These are phyloP conservation scores for Onthophagus taurus DNA, from an alignment of 1,140 invertebrate genomes.

Conservation along the genomic window DNA sequence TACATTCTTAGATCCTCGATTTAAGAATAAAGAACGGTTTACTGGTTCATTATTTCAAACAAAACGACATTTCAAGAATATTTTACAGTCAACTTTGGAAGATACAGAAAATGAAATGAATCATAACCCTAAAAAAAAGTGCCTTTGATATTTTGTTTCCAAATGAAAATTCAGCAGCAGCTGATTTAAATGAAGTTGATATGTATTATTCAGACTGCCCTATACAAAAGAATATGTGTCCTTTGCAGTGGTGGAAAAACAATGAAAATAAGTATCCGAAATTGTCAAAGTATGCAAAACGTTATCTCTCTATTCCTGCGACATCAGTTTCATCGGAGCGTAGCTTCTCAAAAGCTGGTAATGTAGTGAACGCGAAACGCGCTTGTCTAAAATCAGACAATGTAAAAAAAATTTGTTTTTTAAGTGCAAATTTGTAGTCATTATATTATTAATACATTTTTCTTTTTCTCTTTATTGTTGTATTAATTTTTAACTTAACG, in stretches of 20 bases:
- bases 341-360: conserved; percentile 15
- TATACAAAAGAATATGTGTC: conserved; percentile 1
- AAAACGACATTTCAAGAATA: background rate
- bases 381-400: too few species aligned
- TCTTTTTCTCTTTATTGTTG: too few species aligned
- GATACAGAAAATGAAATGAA: background rate
- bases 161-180: background rate
- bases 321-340: conserved; percentile 19
- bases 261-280: conserved; percentile 13
- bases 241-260: conserved; percentile 14
- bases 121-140: background rate
- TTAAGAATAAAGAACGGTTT: background rate
- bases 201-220: background rate
- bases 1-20: conserved; percentile 1
- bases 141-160: background rate
- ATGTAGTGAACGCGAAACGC: too few species aligned
- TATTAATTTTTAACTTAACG: too few species aligned
- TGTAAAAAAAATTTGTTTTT: too few species aligned
- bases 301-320: conserved; percentile 15
- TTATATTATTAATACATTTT: too few species aligned
- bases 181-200: background rate
- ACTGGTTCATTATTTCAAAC: background rate
- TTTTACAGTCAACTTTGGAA: background rate
- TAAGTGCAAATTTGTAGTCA: too few species aligned
- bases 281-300: conserved; percentile 12